phyloP scores from a whole-genome alignment of 2,113 vertebrate species.

The Elanoides forficatus region DNA sequence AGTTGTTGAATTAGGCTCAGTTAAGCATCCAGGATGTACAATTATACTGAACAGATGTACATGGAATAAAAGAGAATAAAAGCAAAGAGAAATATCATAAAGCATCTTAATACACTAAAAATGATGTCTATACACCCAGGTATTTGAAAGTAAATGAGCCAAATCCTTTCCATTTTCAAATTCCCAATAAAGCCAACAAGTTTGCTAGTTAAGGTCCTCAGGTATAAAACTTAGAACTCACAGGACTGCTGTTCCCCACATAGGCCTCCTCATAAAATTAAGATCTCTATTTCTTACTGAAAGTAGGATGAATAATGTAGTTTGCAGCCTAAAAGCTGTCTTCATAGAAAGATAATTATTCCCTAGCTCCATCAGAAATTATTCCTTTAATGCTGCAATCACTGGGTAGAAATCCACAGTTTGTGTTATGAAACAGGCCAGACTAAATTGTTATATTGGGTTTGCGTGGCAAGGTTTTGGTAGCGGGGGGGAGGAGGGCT shows the following conservation, averaged over 20 bases:
- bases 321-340: neutral
- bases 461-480: no score
- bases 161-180: neutral
- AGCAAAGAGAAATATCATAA: neutral
- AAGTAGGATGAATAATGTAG: neutral
- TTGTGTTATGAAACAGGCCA: neutral
- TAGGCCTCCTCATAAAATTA: neutral
- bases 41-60: neutral
- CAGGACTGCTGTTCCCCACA: neutral
- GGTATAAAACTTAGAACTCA: neutral
- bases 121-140: neutral
- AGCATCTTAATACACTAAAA: neutral
- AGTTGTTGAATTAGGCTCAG: neutral
- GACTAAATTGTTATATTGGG: neutral
- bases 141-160: neutral
- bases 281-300: neutral
- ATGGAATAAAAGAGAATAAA: neutral
- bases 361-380: neutral
- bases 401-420: neutral
- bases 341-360: neutral
- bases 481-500: no score
- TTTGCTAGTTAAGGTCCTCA: neutral
- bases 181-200: neutral
- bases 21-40: neutral
- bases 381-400: neutral